Conservation (phyloP, 2,797 vertebrate species). For the Petrocephalus sullivani region DNA sequence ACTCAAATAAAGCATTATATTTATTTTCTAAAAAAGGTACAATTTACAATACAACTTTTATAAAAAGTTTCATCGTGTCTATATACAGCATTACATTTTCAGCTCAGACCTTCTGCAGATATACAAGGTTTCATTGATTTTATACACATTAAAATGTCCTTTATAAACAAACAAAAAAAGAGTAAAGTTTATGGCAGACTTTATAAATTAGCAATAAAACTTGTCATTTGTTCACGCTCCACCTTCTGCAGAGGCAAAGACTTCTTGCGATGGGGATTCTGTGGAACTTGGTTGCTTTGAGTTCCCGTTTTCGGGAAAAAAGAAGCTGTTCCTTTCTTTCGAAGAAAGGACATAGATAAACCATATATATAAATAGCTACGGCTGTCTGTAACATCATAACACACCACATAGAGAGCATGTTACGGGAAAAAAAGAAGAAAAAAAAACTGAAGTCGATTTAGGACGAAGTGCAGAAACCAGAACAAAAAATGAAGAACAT, state of each 20-base stretch:
- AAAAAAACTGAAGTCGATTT: constrained; percentile 35
- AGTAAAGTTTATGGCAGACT: constrained; percentile 44
- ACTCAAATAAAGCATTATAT: constrained; percentile 72
- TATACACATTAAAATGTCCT: constrained; percentile 42
- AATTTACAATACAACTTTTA: constrained; percentile 84
- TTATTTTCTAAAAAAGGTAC: constrained; percentile 83
- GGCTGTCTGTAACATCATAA: constrained; percentile 60
- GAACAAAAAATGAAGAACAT: constrained; percentile 34
- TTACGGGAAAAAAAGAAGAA: background rate
- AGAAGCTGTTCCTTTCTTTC: constrained; percentile 66
- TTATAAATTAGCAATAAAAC: constrained; percentile 55
- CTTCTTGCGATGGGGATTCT: constrained; percentile 66
- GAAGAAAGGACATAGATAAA: constrained; percentile 62
- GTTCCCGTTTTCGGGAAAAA: constrained; percentile 66
- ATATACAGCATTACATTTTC: constrained; percentile 74
- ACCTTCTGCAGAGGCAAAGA: constrained; percentile 71
- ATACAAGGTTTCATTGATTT: constrained; percentile 64
- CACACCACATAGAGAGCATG: constrained; percentile 32
- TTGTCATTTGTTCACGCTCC: constrained; percentile 68
- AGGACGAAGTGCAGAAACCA: constrained; percentile 47
- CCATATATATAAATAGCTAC: constrained; percentile 71
- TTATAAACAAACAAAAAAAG: constrained; percentile 56
- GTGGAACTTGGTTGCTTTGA: constrained; percentile 50
- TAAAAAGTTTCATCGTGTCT: constrained; percentile 81
- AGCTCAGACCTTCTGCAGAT: constrained; percentile 73